phyloP scores from a whole-genome alignment of 2,113 vertebrate species.

The Oryzias curvinotus region DNA sequence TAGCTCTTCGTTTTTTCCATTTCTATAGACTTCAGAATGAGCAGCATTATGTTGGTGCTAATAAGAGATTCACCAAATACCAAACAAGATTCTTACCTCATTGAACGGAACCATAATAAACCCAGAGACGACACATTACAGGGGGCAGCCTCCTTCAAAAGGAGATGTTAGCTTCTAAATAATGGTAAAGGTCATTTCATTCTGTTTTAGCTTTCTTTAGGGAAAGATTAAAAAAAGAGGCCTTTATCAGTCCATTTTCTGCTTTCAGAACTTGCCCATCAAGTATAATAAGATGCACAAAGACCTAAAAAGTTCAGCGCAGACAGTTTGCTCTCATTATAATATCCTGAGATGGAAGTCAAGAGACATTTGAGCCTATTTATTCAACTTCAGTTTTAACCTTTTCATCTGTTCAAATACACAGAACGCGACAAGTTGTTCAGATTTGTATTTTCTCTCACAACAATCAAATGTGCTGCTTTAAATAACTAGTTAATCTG shows the following conservation, averaged over 20 bases:
- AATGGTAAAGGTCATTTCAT: conserved; percentile 6
- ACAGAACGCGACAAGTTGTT: conserved; percentile 21
- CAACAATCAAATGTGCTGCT: no score
- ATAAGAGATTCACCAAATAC: conserved; percentile 4
- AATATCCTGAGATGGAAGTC: conserved; percentile 1
- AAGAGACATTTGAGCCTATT: conserved; percentile 14
- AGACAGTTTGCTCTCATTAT: not conserved
- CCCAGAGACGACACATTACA: conserved; percentile 1
- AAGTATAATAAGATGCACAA: conserved; percentile 6
- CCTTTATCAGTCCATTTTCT: conserved; percentile 8
- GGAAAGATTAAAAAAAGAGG: conserved; percentile 6
- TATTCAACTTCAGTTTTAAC: conserved; percentile 35
- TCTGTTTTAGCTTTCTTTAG: not conserved
- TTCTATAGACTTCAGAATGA: not conserved
- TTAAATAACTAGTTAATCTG: no score
- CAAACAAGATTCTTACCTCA: no score
- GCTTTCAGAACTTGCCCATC: conserved; percentile 5
- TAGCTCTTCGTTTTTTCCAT: no score
- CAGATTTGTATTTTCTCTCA: no score
- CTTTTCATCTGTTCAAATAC: conserved; percentile 48
- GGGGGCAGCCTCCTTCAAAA: conserved; percentile 1
- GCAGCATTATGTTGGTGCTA: not conserved
- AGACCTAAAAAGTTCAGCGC: not conserved
- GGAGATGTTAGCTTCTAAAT: conserved; percentile 1
- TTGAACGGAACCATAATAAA: not conserved